A percentile compares a stretch with the other conserved stretches of the same genome.
phyloP scores from a whole-genome alignment of 2,113 vertebrate species.

The Bothrops jararaca region DNA sequence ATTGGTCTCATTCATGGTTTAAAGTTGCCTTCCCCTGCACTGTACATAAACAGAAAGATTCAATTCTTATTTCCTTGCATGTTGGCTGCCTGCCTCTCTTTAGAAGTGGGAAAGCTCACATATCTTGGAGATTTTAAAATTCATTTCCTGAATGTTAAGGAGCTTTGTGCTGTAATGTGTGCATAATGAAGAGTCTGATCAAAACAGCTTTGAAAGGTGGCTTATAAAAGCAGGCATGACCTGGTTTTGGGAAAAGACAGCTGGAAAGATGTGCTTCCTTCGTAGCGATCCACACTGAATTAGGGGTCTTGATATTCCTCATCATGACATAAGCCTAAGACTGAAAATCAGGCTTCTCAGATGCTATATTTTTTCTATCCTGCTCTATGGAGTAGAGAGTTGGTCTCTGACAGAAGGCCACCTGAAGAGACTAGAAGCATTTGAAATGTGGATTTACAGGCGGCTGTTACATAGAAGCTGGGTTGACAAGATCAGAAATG shows the following conservation, averaged over 20 bases:
- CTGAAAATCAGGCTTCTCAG: too few species aligned
- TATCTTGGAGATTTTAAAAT: constrained; percentile 15
- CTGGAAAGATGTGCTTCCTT: not conserved
- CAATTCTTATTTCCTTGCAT: not conserved
- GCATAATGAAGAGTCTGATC: not conserved
- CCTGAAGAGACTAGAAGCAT: too few species aligned
- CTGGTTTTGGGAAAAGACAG: not conserved
- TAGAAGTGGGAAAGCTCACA: constrained; percentile 2
- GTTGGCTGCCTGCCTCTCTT: not conserved
- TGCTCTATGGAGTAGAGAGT: too few species aligned
- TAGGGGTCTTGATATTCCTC: not conserved
- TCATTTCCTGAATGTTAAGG: constrained; percentile 24
- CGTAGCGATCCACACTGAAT: not conserved
- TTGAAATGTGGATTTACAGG: too few species aligned
- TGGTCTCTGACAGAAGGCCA: too few species aligned
- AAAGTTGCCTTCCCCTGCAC: not conserved
- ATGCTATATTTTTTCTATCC: too few species aligned
- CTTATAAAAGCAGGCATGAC: not conserved
- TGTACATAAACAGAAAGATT: not conserved
- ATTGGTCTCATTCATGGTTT: not conserved
- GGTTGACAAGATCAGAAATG: too few species aligned
- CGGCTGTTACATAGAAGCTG: too few species aligned
- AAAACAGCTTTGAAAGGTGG: not conserved
- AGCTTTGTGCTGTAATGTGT: constrained; percentile 3
- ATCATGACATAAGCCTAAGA: too few species aligned